Conservation (phyloP, 2,113 vertebrate species). For the Etia nguti region DNA sequence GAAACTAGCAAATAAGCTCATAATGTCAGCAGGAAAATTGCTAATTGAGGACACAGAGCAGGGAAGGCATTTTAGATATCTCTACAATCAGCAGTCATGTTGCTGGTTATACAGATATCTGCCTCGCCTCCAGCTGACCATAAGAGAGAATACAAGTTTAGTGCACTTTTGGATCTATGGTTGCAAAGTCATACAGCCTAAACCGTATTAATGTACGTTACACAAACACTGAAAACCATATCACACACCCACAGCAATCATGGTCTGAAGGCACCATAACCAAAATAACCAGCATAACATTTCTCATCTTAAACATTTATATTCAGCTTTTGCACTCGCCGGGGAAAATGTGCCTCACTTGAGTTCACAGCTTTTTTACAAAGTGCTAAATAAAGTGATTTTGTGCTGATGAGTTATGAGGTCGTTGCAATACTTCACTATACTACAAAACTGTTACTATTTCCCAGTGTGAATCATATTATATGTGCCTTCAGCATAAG, state of each 20-base stretch:
- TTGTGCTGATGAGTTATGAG: neutral
- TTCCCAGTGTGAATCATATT: neutral
- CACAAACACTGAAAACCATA: neutral
- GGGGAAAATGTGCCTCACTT: neutral
- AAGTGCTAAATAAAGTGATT: no score
- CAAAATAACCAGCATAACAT: neutral
- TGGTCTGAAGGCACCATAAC: neutral
- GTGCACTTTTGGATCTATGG: neutral
- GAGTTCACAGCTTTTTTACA: neutral
- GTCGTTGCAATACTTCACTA: neutral
- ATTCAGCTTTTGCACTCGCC: neutral
- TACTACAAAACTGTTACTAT: neutral
- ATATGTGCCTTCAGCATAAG: neutral
- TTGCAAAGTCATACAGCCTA: neutral
- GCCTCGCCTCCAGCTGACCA: fast-evolving
- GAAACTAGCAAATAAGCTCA: fast-evolving
- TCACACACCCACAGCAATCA: fast-evolving
- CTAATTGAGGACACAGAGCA: fast-evolving
- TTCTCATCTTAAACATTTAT: neutral
- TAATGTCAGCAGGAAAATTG: neutral
- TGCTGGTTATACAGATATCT: neutral
- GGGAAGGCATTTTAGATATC: neutral
- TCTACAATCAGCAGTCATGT: fast-evolving
- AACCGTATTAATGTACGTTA: neutral
- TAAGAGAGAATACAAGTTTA: neutral